These are phyloP conservation scores for Macrosiphum euphorbiae DNA, from an alignment of 2,888 invertebrate species.

Conservation along the genomic window DNA sequence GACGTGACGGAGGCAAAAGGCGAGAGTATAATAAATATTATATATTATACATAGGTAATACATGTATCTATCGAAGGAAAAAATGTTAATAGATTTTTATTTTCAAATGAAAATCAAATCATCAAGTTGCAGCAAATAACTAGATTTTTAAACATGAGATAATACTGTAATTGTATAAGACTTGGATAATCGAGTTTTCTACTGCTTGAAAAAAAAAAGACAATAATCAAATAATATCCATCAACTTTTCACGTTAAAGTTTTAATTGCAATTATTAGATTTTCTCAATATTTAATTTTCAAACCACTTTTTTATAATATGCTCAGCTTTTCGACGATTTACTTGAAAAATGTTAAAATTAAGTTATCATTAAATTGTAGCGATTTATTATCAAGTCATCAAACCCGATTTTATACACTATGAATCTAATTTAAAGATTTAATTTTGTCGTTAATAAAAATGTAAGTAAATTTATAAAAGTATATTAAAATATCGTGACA, in stretches of 20 bases:
- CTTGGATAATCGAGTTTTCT: not conserved
- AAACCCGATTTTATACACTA: not conserved
- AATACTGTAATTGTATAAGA: not conserved
- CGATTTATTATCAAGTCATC: not conserved
- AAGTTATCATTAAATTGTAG: not conserved
- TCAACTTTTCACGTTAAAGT: not conserved
- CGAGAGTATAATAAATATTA: not conserved
- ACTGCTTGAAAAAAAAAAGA: not conserved
- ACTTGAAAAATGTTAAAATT: not conserved
- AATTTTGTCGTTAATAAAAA: not conserved
- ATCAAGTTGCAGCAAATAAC: not conserved
- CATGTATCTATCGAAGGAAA: not conserved
- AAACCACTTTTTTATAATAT: not conserved
- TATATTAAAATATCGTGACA: not conserved
- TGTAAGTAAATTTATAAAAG: not conserved
- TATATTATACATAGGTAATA: not conserved
- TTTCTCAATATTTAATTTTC: not conserved
- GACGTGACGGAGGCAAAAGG: not conserved
- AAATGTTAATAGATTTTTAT: not conserved
- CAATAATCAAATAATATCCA: not conserved
- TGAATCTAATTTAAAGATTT: not conserved
- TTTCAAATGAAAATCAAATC: not conserved
- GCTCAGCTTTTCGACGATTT: not conserved
- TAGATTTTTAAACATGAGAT: not conserved
- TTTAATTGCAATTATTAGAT: slow-evolving; percentile 3